A percentile compares a stretch with the other conserved stretches of the same genome.
Evolutionary conservation across 2,888 invertebrate species (phyloP).

Genomic region (Dryobotodes eremita): DNA sequence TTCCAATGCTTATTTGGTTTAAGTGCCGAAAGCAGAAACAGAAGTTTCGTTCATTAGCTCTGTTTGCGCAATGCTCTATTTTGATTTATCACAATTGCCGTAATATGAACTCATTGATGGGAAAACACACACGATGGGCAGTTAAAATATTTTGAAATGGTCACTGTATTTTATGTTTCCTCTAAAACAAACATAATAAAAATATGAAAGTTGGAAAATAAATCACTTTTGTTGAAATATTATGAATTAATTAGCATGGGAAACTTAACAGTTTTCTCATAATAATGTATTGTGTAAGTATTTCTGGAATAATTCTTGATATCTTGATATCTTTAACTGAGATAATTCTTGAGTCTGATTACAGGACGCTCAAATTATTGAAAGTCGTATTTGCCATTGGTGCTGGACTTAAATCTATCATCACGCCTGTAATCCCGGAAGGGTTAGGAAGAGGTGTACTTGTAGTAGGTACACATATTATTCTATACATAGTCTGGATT

Average conservation of each 20-base stretch:
- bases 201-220: slow-evolving; percentile 29
- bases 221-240: slow-evolving; percentile 25
- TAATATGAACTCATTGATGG: slow-evolving; percentile 14
- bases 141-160: slow-evolving; percentile 31
- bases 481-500: too few relatives aligned
- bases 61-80: slow-evolving; percentile 40
- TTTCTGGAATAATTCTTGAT: too few relatives aligned
- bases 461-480: too few relatives aligned
- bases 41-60: slow-evolving; percentile 40
- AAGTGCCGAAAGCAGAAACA: slow-evolving; percentile 47
- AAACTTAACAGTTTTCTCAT: neutral
- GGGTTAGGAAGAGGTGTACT: too few relatives aligned
- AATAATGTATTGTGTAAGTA: neutral
- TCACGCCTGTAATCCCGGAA: too few relatives aligned
- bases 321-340: too few relatives aligned
- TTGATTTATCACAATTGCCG: slow-evolving; percentile 51
- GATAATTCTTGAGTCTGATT: too few relatives aligned
- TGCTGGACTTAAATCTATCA: too few relatives aligned
- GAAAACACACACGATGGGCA: slow-evolving; percentile 1
- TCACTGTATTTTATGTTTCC: slow-evolving; percentile 50
- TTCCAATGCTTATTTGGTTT: slow-evolving; percentile 48
- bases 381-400: too few relatives aligned
- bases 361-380: too few relatives aligned
- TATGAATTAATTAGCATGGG: neutral
- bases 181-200: slow-evolving; percentile 28